phyloP scores from a whole-genome alignment of 2,113 vertebrate genomes.

The Balaeniceps rex region DNA sequence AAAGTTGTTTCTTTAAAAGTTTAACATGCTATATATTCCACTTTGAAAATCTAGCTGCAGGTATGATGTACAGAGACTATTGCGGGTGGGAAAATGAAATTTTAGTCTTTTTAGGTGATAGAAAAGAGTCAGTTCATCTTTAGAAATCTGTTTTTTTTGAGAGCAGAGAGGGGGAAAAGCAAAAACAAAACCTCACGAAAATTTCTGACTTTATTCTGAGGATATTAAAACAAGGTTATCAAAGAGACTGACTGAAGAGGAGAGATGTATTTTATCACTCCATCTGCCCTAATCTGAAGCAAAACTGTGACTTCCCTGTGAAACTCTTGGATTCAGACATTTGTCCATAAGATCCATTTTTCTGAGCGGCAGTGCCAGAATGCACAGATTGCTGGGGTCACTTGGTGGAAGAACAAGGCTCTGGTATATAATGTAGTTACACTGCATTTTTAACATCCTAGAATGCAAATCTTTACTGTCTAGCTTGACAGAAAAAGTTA shows the following conservation, averaged over 20 bases:
- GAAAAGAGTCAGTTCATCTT: background rate
- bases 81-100: background rate
- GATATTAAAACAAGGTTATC: background rate
- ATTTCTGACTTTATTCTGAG: background rate
- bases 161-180: background rate
- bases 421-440: background rate
- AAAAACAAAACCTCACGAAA: background rate
- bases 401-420: background rate
- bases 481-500: background rate
- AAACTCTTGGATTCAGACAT: background rate
- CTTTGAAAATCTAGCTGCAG: background rate
- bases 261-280: background rate
- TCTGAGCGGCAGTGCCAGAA: background rate
- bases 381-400: background rate
- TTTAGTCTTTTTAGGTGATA: background rate
- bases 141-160: background rate
- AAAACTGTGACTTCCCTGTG: background rate
- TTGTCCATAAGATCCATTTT: background rate
- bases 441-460: background rate
- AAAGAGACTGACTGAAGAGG: background rate
- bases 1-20: background rate
- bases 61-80: background rate
- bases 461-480: background rate
- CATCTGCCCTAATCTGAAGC: background rate
- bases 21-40: background rate